These are phyloP conservation scores for Sepioteuthis lessoniana DNA, from an alignment of 2,888 invertebrate species.

Conservation along the genomic window DNA sequence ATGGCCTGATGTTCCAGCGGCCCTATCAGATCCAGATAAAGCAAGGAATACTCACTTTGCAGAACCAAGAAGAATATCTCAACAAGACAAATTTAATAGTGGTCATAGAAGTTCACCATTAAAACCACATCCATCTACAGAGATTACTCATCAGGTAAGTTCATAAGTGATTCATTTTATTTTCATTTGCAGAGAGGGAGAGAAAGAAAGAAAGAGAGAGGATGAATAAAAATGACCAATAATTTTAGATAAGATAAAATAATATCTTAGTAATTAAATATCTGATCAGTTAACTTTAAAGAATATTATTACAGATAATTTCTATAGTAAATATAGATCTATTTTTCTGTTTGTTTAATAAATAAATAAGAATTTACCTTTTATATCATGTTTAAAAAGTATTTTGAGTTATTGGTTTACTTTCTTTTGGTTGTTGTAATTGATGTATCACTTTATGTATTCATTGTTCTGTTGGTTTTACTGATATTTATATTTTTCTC, in stretches of 20 bases:
- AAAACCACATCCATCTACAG: background rate
- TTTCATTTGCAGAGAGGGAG: too few species aligned
- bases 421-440: background rate
- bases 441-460: background rate
- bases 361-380: background rate
- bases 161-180: background rate
- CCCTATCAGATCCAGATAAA: constrained; percentile 17
- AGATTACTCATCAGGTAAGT: constrained; percentile 14
- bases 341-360: background rate
- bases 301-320: background rate
- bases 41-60: background rate
- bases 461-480: background rate
- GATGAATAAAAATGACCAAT: background rate
- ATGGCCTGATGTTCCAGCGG: background rate
- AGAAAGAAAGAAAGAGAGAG: background rate
- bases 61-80: constrained; percentile 2
- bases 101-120: background rate
- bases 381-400: background rate
- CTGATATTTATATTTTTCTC: background rate
- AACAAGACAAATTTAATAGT: background rate
- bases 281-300: background rate
- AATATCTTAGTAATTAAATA: background rate
- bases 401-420: background rate
- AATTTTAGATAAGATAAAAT: background rate
- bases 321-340: background rate